phyloP scores from a whole-genome alignment of 2,888 invertebrate species.

The Cosmia trapezina region DNA sequence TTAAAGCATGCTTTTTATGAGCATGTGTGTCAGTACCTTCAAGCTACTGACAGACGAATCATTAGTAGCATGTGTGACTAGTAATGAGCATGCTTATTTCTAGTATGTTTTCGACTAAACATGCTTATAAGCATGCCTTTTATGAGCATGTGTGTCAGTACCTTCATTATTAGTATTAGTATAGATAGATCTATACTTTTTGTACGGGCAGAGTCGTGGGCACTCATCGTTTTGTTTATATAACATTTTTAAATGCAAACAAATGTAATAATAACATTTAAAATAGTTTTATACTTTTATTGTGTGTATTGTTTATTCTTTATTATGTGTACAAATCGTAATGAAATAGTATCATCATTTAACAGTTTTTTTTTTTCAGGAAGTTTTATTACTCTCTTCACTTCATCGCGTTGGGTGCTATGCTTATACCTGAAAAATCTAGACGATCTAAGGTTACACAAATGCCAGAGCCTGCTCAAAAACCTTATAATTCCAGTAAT shows the following conservation, averaged over 20 bases:
- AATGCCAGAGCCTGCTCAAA: constrained; percentile 68
- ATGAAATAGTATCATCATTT: constrained; percentile 3
- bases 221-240: not conserved
- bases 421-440: constrained; percentile 80
- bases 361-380: constrained; percentile 79
- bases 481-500: constrained; percentile 68
- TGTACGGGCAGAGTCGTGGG: too few species aligned
- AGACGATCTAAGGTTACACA: constrained; percentile 56
- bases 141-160: too few species aligned
- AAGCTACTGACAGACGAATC: too few species aligned
- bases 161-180: too few species aligned
- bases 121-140: too few species aligned
- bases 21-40: too few species aligned
- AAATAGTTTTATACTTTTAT: not conserved
- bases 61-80: too few species aligned
- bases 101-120: too few species aligned
- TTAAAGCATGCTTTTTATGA: too few species aligned
- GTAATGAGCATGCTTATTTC: too few species aligned
- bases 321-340: not conserved
- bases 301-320: too few species aligned
- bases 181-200: not conserved
- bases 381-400: constrained; percentile 90
- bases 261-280: not conserved
- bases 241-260: not conserved
- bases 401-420: constrained; percentile 86